Conservation (phyloP, 35 echinoderm and acorn worm genomes). For the Anneissia japonica region DNA sequence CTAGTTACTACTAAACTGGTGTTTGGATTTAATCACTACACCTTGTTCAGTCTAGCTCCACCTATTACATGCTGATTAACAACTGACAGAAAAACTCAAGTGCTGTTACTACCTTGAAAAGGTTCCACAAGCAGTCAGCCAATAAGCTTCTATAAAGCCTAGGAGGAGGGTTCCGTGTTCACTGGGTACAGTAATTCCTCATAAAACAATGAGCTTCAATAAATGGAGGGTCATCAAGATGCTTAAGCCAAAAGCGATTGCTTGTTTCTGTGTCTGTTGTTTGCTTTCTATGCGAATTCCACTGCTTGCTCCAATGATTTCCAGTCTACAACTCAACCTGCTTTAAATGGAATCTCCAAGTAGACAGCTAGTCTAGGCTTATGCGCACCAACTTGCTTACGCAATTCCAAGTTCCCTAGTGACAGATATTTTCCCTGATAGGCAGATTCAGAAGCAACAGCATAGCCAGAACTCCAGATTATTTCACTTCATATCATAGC, state of each 20-base stretch:
- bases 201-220: neutral
- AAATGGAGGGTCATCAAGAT: neutral
- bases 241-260: neutral
- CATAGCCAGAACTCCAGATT: neutral
- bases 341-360: neutral
- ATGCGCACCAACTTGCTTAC: neutral
- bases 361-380: neutral
- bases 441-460: neutral
- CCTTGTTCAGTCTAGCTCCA: too few relatives aligned
- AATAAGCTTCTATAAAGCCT: too few relatives aligned
- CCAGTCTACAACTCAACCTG: too few relatives aligned
- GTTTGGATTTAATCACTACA: too few relatives aligned
- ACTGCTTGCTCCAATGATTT: neutral
- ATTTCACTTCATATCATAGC: neutral
- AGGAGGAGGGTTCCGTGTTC: too few relatives aligned
- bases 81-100: too few relatives aligned
- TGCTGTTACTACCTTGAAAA: too few relatives aligned
- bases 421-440: neutral
- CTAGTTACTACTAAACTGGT: too few relatives aligned
- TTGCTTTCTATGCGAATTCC: neutral
- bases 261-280: neutral
- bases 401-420: neutral
- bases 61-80: too few relatives aligned
- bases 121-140: too few relatives aligned
- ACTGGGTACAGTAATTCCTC: slow-evolving; percentile 1